phyloP scores from a whole-genome alignment of 2,888 invertebrate species.

The Iselma pallidipennis region DNA sequence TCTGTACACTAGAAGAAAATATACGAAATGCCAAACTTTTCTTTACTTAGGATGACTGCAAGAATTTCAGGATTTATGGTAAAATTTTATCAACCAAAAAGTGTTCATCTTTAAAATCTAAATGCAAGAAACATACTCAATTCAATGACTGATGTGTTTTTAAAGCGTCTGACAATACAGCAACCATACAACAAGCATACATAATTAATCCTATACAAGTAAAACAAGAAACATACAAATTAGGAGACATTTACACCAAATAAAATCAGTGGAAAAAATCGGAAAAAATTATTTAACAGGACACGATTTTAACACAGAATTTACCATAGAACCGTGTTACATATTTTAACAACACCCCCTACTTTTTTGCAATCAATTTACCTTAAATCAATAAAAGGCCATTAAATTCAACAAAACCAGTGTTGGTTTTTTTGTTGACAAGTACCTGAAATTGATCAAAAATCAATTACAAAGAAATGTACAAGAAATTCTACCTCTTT shows the following conservation, averaged over 20 bases:
- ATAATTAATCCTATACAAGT: background rate
- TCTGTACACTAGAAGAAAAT: too few relatives aligned
- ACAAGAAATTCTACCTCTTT: conserved; percentile 26
- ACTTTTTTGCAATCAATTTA: conserved; percentile 28
- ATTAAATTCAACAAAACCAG: conserved; percentile 17
- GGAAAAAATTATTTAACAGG: conserved; percentile 13
- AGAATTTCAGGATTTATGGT: too few relatives aligned
- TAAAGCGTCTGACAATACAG: background rate
- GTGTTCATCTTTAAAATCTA: too few relatives aligned
- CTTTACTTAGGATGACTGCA: too few relatives aligned
- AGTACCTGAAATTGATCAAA: conserved; percentile 8
- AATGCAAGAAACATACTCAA: too few relatives aligned
- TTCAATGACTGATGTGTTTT: too few relatives aligned
- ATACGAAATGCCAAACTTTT: too few relatives aligned
- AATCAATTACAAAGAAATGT: too few relatives aligned
- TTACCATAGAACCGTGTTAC: conserved; percentile 45
- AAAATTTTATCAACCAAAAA: too few relatives aligned
- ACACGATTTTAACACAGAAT: conserved; percentile 49
- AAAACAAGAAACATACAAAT: background rate
- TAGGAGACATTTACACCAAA: background rate
- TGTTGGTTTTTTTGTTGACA: conserved; percentile 1
- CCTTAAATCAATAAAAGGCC: conserved; percentile 24
- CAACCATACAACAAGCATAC: background rate
- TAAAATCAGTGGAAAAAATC: too few relatives aligned
- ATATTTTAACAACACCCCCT: conserved; percentile 39